These are phyloP conservation scores for Phylloscopus collybita DNA, from an alignment of 2,797 vertebrate species.

Conservation along the genomic window DNA sequence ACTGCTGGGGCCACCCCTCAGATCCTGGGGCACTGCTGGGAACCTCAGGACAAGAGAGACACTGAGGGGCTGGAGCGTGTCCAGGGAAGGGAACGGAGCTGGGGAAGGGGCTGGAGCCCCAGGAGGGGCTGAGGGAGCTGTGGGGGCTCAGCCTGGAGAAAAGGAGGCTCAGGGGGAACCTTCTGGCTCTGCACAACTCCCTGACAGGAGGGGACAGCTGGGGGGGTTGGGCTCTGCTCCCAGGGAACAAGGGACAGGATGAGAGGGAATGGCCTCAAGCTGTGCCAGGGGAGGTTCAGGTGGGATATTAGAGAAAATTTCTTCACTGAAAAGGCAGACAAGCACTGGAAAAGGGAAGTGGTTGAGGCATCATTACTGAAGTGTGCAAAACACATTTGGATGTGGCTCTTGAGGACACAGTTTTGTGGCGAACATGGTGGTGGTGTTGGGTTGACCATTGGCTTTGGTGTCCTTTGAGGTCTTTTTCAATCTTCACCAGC, in stretches of 20 bases:
- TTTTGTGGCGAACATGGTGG: rapidly evolving
- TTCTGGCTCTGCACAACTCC: background rate
- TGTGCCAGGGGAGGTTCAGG: background rate
- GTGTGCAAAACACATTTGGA: rapidly evolving
- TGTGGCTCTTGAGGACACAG: background rate
- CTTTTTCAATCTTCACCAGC: background rate
- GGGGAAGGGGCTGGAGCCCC: background rate
- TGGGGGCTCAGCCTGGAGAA: background rate
- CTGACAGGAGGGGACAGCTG: background rate
- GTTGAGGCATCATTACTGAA: background rate
- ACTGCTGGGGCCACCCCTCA: background rate
- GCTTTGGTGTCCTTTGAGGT: background rate
- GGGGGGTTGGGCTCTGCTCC: background rate
- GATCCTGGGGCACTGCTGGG: background rate
- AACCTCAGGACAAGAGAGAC: background rate
- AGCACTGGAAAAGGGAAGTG: background rate
- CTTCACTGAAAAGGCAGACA: background rate
- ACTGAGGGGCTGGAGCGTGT: background rate
- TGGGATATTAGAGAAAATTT: background rate
- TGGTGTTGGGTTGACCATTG: background rate
- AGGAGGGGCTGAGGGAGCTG: background rate
- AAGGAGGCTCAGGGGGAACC: background rate
- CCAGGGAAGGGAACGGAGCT: background rate
- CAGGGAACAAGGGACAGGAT: background rate
- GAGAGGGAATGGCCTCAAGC: rapidly evolving